A percentile compares a stretch with the other conserved stretches of the same genome.
Evolutionary conservation across 2,797 vertebrate species (phyloP).

Genomic region (Clarias fuscus): DNA sequence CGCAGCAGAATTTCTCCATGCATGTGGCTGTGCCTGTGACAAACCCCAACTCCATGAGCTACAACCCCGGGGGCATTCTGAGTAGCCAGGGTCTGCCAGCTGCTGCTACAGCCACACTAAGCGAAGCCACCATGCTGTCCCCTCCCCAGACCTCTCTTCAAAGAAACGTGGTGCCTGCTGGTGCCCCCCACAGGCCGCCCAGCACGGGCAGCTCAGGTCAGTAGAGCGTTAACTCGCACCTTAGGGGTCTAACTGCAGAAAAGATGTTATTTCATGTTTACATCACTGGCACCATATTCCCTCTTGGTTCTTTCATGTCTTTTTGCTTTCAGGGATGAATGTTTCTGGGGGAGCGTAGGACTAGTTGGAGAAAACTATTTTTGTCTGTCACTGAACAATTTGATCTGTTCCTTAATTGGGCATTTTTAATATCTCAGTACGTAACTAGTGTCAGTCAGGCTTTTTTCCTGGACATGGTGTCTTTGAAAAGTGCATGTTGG

Average conservation of each 20-base stretch:
- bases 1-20: conserved; percentile 98
- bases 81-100: conserved; percentile 86
- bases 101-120: conserved; percentile 84
- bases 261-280: neutral
- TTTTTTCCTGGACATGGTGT: neutral
- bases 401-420: neutral
- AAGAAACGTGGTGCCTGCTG: conserved; percentile 86
- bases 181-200: conserved; percentile 88
- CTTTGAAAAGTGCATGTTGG: neutral
- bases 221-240: conserved; percentile 43
- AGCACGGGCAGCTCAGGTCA: conserved; percentile 89
- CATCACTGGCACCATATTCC: neutral
- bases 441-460: neutral
- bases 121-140: conserved; percentile 92
- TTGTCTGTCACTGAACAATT: neutral
- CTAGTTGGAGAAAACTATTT: neutral
- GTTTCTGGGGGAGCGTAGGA: neutral
- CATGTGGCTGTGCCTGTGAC: conserved; percentile 97
- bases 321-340: neutral
- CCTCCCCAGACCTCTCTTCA: conserved; percentile 88
- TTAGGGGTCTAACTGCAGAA: conserved; percentile 3
- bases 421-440: neutral
- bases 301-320: neutral
- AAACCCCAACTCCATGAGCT: conserved; percentile 89
- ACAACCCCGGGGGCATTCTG: conserved; percentile 88